Conservation (phyloP, 2,113 vertebrate genomes). For the Holacanthus passer region DNA sequence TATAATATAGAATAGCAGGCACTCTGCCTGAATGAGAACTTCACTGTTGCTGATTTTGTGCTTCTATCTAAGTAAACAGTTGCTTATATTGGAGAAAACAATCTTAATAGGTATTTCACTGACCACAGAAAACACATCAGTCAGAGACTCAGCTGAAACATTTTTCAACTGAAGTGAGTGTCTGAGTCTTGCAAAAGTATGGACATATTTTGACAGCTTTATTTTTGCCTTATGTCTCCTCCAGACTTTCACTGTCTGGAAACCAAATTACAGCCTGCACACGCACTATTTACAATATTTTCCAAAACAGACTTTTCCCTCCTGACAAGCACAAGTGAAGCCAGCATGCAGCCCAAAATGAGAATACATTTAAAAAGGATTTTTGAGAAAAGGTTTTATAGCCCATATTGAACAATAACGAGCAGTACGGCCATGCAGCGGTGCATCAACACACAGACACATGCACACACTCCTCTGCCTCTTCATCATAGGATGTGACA, state of each 20-base stretch:
- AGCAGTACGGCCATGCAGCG: slow-evolving; percentile 44
- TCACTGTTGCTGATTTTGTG: not conserved
- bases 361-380: slow-evolving; percentile 56
- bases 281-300: slow-evolving; percentile 39
- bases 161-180: slow-evolving; percentile 27
- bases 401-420: slow-evolving; percentile 71
- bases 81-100: not conserved
- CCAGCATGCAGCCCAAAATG: slow-evolving; percentile 43
- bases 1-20: not conserved
- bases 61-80: not conserved
- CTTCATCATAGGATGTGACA: slow-evolving; percentile 77
- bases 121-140: slow-evolving; percentile 46
- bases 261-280: slow-evolving; percentile 57
- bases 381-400: slow-evolving; percentile 54
- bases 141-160: slow-evolving; percentile 11
- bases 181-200: slow-evolving; percentile 5
- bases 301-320: slow-evolving; percentile 41
- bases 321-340: slow-evolving; percentile 44
- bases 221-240: slow-evolving; percentile 35
- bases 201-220: slow-evolving; percentile 43
- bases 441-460: slow-evolving; percentile 28
- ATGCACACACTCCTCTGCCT: slow-evolving; percentile 49
- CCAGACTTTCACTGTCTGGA: slow-evolving; percentile 26
- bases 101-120: not conserved
- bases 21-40: not conserved